phyloP scores from a whole-genome alignment of 1,140 invertebrate genomes.

The Drosophila mayri region DNA sequence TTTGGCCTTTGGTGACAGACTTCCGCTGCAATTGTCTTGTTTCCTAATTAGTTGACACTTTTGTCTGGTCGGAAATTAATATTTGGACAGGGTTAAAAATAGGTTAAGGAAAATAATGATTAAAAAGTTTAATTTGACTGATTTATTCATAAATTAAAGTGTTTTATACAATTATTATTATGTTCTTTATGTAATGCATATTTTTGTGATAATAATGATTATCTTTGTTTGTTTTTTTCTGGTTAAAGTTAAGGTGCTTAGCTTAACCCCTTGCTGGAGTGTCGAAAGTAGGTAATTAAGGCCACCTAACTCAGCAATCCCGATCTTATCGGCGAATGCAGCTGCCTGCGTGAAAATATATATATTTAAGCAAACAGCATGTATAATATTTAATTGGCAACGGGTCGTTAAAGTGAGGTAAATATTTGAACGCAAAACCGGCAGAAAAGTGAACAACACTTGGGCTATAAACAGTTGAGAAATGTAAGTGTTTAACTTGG shows the following conservation, averaged over 20 bases:
- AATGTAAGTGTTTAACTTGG: conserved; percentile 12
- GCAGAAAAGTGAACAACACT: conserved; percentile 21
- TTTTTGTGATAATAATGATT: not conserved
- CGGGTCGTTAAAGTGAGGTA: conserved; percentile 49
- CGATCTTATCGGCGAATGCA: conserved; percentile 29
- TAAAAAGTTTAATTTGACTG: too few species aligned
- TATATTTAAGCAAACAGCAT: conserved; percentile 16
- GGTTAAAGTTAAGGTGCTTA: not conserved
- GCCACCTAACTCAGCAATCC: not conserved
- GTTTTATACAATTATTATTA: too few species aligned
- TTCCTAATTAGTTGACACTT: conserved; percentile 35
- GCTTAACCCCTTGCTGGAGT: not conserved
- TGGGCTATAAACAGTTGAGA: conserved; percentile 7
- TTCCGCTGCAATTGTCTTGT: conserved; percentile 33
- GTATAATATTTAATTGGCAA: conserved; percentile 57
- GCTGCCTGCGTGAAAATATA: conserved; percentile 19
- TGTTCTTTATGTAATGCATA: not conserved
- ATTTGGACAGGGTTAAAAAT: not conserved
- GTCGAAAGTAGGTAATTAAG: conserved; percentile 6
- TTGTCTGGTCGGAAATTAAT: conserved; percentile 13
- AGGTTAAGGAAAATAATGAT: too few species aligned
- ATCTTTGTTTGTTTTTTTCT: not conserved
- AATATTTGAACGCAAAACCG: conserved; percentile 52
- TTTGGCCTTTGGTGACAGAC: conserved; percentile 22
- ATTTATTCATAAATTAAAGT: not conserved